Base-by-base conservation (phyloP, 2,888 invertebrate genomes). In the Mellilla xanthometata region DNA sequence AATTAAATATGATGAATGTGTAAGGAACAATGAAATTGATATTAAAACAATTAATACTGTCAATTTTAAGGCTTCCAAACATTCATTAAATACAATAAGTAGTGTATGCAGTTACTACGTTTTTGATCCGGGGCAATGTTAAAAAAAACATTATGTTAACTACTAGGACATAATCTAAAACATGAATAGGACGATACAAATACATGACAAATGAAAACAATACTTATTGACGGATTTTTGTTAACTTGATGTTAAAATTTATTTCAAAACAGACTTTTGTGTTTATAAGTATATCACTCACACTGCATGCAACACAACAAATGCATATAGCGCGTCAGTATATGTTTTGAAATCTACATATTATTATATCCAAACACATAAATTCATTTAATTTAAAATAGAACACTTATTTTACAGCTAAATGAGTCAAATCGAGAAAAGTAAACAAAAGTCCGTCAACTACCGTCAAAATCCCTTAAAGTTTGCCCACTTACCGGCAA, bases 401-500 rank as follows among this genome's bases (percentile, higher is more conserved):
- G 6, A 19, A 5, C 1, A 1, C 15, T 38, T 7, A 22, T 8
- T 19, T 13, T 12, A 12, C 7, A 6, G 2, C 23, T 5, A 23
- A 2, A 2, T 5, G 7, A 2, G 7, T n/a, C n/a, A 23, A 23
- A 24, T 7, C 8, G 8, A 24, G 2, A 24, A 2, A 24, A 24
- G n/a, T 24, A 5, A 7, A 24, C 24, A 7, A 24, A 3, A 3
- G 8, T 24, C 24, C n/a, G 15, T 24, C 29, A 12, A 22, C 12
- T 12, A 10, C 29, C 29, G 12, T 7, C 15, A 3, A 19, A 19
- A n/a, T n/a, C n/a, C n/a, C n/a, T n/a, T n/a, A n/a, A n/a, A n/a
- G n/a, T n/a, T n/a, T n/a, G 15, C 2, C 4, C 6, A 2, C 95
- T 94, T 85, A 96, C 96, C 95, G 80, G 94, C 94, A 80, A 96